Evolutionary conservation across 2,113 vertebrate species (phyloP).

Genomic region (Apteryx owenii): DNA sequence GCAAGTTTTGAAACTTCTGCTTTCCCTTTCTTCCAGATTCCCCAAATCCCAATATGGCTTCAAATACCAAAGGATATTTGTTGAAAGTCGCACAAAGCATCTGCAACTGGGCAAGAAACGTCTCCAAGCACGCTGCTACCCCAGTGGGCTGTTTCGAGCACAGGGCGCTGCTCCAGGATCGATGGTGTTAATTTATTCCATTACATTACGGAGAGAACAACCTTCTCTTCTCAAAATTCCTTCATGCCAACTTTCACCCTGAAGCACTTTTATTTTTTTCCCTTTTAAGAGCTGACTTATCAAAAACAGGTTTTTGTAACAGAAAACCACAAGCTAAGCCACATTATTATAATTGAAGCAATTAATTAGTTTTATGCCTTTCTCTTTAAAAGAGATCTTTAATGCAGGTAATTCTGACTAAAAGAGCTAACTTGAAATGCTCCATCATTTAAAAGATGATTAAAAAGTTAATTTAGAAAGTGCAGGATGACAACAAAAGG

Average conservation of each 20-base stretch:
- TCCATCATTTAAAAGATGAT: constrained; percentile 45
- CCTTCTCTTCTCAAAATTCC: background rate
- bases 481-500: background rate
- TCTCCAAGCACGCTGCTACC: background rate
- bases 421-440: constrained; percentile 39
- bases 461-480: constrained; percentile 37
- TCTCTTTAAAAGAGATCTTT: constrained; percentile 43
- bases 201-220: background rate
- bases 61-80: background rate
- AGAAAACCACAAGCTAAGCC: constrained; percentile 58
- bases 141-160: background rate
- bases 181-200: background rate
- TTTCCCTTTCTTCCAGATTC: background rate
- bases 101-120: background rate
- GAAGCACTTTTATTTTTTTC: background rate
- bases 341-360: constrained; percentile 66
- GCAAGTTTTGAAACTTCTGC: background rate
- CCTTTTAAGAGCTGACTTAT: constrained; percentile 60
- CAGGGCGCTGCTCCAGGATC: constrained; percentile 15
- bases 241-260: constrained; percentile 30
- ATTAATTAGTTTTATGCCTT: constrained; percentile 69
- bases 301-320: constrained; percentile 46
- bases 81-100: background rate
- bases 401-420: constrained; percentile 59
- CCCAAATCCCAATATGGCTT: background rate